A percentile compares a stretch with the other conserved stretches of the same genome.
These are phyloP conservation scores for Urocolius indicus DNA, from an alignment of 2,113 vertebrate species.

Conservation along the genomic window DNA sequence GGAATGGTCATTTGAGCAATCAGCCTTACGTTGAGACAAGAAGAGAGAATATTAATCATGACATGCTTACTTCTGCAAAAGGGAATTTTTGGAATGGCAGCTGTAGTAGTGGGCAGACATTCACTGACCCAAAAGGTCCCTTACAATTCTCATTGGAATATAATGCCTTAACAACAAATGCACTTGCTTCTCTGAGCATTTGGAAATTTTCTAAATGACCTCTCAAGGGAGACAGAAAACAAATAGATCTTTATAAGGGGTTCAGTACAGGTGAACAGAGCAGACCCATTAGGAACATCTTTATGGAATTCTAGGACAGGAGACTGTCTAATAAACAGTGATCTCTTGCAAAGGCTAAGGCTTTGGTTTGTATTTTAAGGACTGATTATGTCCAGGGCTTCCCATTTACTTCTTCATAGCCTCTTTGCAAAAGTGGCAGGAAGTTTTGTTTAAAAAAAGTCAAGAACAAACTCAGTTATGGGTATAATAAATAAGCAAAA, in stretches of 20 bases:
- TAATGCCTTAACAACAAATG: background rate
- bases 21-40: background rate
- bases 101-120: background rate
- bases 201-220: background rate
- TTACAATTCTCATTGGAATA: background rate
- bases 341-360: background rate
- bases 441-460: background rate
- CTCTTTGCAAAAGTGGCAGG: background rate
- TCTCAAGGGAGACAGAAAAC: background rate
- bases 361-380: background rate
- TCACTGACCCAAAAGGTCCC: background rate
- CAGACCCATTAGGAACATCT: background rate
- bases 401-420: background rate
- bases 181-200: background rate
- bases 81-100: background rate
- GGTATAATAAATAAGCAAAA: background rate
- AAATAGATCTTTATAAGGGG: background rate
- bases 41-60: background rate
- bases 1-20: background rate
- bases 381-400: background rate
- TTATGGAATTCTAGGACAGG: fast-evolving
- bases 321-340: background rate
- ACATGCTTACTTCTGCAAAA: background rate
- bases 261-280: background rate
- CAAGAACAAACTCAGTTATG: background rate